Evolutionary conservation across 2,113 vertebrate species (phyloP), one percentile per base, ranked within the genome.

Genomic region (Apus apus): DNA sequence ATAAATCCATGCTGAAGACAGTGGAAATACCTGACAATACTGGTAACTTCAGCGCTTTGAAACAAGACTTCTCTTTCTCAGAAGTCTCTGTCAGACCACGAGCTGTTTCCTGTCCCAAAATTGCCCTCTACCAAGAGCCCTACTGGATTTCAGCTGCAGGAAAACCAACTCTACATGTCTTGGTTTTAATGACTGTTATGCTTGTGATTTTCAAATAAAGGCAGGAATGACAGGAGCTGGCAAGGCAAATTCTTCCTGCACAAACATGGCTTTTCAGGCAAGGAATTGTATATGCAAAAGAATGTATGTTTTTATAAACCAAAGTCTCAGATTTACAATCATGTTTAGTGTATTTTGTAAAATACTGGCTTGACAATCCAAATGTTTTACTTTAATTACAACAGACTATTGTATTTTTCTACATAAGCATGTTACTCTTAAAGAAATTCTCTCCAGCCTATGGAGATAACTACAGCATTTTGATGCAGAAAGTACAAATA

Each of bases 31-130:
- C 64, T 4, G 32, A 97, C 61, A 97, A 89, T 18, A 84, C 88
- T 8, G 87, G 80, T 45, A 96, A 97, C 74, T 97, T 97, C 86
- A 97, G 95, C 68, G 98, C 98, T 85, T 76, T 97, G 92, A 97
- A 85, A 84, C 92, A 93, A 12, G 97, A 98, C 91, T 97, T 98
- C 90, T 38, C 77, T 56, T 96, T 98, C 89, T 53, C 95, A 27
- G 82, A 94, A 64, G 75, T 80, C 60, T 61, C 85, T n/a, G 27
- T 45, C 30, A 73, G 11, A 79, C 40, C 91, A n/a, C 40, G 36
- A 74, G 34, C 23, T 56, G 20, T 32, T 62, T 93, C 76, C 0
- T 98, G 98, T 82, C 96, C 98, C 48, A n/a, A 22, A 83, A 53
- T 5, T 46, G 96, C 97, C 17, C 96, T 97, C 11, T 98, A 98